Evolutionary conservation across 2,113 vertebrate genomes (phyloP), one percentile per base, ranked within the genome.

Genomic region (Macquaria australasica): DNA sequence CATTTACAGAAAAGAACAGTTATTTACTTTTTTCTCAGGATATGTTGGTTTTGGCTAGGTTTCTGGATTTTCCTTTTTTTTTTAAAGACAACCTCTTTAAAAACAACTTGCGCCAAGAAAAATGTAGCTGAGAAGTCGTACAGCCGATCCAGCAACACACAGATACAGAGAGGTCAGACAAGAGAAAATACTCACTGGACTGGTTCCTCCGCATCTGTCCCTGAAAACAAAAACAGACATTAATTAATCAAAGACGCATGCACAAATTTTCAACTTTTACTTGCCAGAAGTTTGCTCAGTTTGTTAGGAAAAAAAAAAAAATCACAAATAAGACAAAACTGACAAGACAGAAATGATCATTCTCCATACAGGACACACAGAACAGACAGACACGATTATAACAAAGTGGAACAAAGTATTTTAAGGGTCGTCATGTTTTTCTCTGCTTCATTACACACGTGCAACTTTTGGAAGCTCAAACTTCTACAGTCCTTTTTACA

Each of bases 131-230:
- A 86, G 79, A 76, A 82, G 59, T 79, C 23, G 79, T 84, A 84
- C 87, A 85, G 87, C 82, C 28, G 55, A 81, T 77, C 73, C 83
- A 79, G 68, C 53, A 87, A 85, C 72, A 86, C 51, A 81, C 73
- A 71, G 63, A 87, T 25, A 87, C 31, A 84, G 67, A 79, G 74
- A 82, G 81, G 82, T 85, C 76, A 83, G 75, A 71, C n/a, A 48
- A 8, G 55, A 86, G 74, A 73, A 89, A 94, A 95, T 88, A 98
- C 98, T 99, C 96, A 99, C 98, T 98, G 92, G 98, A 97, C 74
- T 96, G 96, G 95, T 98, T 99, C 92, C 95, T 96, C 93, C 96
- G 97, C 94, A 98, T 97, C 91, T 97, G 97, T 88, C 96, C 97
- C 98, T 99, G 92, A 89, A 96, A 96, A 91, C 70, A 79, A 90